Base-by-base conservation (phyloP, 2,113 vertebrate species). In the Polypterus bichir region DNA sequence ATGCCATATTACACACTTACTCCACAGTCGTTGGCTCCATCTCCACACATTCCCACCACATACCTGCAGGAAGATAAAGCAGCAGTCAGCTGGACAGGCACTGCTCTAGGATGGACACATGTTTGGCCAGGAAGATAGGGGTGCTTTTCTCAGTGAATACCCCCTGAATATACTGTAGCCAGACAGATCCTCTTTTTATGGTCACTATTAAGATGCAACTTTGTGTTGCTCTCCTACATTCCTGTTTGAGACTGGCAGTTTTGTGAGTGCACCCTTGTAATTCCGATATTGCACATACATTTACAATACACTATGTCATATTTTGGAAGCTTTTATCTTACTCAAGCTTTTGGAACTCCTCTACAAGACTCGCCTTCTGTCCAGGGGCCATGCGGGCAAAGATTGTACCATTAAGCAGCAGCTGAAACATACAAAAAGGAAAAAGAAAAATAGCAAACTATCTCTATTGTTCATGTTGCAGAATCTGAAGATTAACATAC, bases 11-110 rank as follows among this genome's bases (percentile, higher is more conserved):
- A 63, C 9, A 5, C 66, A 81, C 87, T 83, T 77, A 89, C 87
- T 71, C 86, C 86, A 0, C 87, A 89, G 76, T 89, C 87, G 64
- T 89, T 89, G 65, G 87, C 87, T 66, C 86, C 87, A n/a, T 89
- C 87, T 64, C 87, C 86, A 7, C 87, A 88, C 86, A 89, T 89
- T 48, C 84, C 85, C 74, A 89, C 87, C 66, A 82, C 82, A 64
- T 88, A 88, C 70, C 87, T 89, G 10, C 61, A 78, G 76, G 70
- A 65, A 3, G 57, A 8, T 10, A 52, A 7, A 52, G 27, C 27
- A 27, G 27, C 27, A 27, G 27, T 27, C 27, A 27, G 27, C 27
- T 27, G 27, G 27, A 27, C 27, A 27, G 27, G 27, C 27, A 27
- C 27, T 27, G 27, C 27, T 27, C 27, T 27, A 27, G 27, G 27